Base-by-base conservation (phyloP, 1,140 invertebrate genomes). In the Trichonephila inaurata region DNA sequence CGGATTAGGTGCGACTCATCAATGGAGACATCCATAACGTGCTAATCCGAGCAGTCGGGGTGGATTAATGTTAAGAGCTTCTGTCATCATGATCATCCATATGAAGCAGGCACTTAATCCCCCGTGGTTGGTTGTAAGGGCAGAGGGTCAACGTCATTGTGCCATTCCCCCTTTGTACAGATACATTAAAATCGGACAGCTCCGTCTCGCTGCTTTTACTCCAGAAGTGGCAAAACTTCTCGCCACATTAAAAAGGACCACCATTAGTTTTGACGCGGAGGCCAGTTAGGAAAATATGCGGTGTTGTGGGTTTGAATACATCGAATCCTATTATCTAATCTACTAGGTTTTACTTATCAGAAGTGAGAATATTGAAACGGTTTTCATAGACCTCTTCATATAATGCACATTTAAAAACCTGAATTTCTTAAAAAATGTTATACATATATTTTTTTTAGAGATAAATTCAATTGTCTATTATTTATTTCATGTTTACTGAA, bases 1-100 rank as follows among this genome's bases (percentile, higher is more conserved):
- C 92, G 92, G 92, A 77, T 93, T 93, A 93, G 86, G 92, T 33
- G 72, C 62, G 92, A 93, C 92, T 93, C 92, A 93, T 93, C 92
- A 93, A 82, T 89, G 92, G 86, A 93, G 85, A 93, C 92, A 93
- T 93, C 92, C 86, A 88, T 93, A 93, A 93, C 85, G 69, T 69
- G 66, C 86, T 93, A 93, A 93, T 93, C 92, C 92, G 44, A 60
- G 91, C 91, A 85, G 90, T 92, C 90, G 90, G 61, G 83, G 64
- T 64, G 92, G 92, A 93, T 93, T 93, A 93, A 93, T 93, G 69
- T 44, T 92, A 82, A 92, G 91, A 92, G 91, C 83, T 40, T 77
- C 85, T 93, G 92, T 93, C 92, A 93, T 89, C 92, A 93, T 93
- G 85, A 93, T 93, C 92, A 93, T 93, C 92, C 92, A 93, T 89